phyloP scores from a whole-genome alignment of 2,888 invertebrate genomes.

The Tipula vernalis region DNA sequence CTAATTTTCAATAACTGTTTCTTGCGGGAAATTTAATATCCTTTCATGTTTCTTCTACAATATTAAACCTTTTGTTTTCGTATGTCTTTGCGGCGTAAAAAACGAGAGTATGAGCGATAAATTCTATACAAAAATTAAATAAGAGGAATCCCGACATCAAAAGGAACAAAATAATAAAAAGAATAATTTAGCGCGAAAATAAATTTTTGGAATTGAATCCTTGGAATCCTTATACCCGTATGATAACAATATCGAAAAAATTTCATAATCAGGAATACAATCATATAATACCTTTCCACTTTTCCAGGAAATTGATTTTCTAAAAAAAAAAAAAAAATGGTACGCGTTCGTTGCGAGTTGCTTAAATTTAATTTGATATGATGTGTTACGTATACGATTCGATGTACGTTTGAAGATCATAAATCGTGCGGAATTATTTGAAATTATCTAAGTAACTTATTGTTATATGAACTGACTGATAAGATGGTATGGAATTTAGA shows the following conservation, averaged over 20 bases:
- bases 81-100: neutral
- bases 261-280: neutral
- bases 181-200: neutral
- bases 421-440: neutral
- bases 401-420: neutral
- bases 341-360: neutral
- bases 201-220: neutral
- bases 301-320: neutral
- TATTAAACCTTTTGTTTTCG: neutral
- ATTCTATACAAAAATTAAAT: neutral
- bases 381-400: neutral
- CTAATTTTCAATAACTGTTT: neutral
- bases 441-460: neutral
- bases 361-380: neutral
- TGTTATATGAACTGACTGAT: too few relatives aligned
- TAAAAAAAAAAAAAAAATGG: neutral
- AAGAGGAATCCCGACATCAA: neutral
- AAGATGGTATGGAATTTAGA: too few relatives aligned
- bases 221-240: neutral
- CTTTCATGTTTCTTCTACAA: neutral
- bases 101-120: neutral
- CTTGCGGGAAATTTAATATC: neutral
- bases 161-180: neutral
- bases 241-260: neutral
- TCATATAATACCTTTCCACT: neutral